Percentiles rank a stretch among this genome's conserved stretches.
Conservation (phyloP, 2,888 invertebrate genomes). For the Macrosoma leucophasiata region DNA sequence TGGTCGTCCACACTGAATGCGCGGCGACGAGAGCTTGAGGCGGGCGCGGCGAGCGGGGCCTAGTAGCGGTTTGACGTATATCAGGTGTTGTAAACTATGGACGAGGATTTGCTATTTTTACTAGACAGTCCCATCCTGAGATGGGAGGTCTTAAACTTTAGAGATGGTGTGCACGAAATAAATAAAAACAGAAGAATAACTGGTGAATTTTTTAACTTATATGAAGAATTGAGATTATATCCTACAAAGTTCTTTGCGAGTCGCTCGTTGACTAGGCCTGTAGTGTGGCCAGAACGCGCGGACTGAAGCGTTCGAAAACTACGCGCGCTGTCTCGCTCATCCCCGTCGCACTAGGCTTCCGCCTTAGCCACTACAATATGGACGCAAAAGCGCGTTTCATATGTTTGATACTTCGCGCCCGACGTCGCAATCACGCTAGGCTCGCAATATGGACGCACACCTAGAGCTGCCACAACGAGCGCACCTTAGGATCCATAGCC, state of each 20-base stretch:
- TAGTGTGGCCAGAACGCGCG: constrained; percentile 15
- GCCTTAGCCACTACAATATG: constrained; percentile 8
- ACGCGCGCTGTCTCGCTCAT: constrained; percentile 9
- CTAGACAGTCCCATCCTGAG: constrained; percentile 20
- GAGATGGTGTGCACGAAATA: constrained; percentile 25
- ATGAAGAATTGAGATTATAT: constrained; percentile 22
- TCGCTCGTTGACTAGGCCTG: constrained; percentile 17
- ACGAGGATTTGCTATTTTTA: constrained; percentile 22
- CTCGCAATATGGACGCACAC: constrained; percentile 14
- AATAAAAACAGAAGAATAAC: constrained; percentile 24
- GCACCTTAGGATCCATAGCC: no score
- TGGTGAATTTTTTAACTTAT: constrained; percentile 22
- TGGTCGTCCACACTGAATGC: constrained; percentile 22
- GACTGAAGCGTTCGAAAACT: constrained; percentile 16
- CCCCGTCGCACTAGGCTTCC: constrained; percentile 7
- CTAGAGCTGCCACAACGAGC: no score
- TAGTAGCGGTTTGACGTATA: constrained; percentile 15
- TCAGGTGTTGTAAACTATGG: constrained; percentile 12
- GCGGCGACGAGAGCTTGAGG: constrained; percentile 18
- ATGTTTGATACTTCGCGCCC: constrained; percentile 22
- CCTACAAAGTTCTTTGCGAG: constrained; percentile 25
- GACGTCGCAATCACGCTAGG: constrained; percentile 18
- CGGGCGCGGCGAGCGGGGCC: constrained; percentile 24
- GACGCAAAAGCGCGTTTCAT: constrained; percentile 15
- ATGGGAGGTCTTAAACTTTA: constrained; percentile 23